Evolutionary conservation across 1,140 invertebrate species (phyloP), one percentile per base, ranked within the genome.

Genomic region (Ceratosolen fusciceps): DNA sequence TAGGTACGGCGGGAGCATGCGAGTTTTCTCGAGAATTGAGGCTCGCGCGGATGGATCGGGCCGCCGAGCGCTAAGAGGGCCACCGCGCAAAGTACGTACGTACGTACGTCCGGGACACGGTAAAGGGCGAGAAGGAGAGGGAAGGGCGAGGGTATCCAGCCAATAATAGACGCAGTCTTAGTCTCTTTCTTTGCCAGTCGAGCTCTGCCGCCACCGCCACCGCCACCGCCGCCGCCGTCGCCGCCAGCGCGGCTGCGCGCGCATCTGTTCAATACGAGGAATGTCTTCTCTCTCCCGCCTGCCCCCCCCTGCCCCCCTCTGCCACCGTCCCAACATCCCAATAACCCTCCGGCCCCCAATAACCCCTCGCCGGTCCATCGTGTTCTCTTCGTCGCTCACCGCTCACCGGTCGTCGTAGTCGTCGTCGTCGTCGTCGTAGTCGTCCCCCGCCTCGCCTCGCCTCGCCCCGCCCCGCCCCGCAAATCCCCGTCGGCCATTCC

Each of bases 241-340:
- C n/a, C n/a, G n/a, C n/a, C n/a, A n/a, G 1, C 19, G 47, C 29
- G 74, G 81, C 68, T 89, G 86, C 88, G 85, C 88, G 88, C 89
- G 89, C 89, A 90, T 76, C 88, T 86, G 89, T 86, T 90, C 89
- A 87, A 90, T 90, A 89, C 84, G 80, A 47, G 73, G 70, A 75
- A 77, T 75, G 54, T 79, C 74, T 82, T 77, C 34, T 58, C 24
- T 52, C 70, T 47, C 26, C 77, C 62, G 79, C 80, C 80, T 83
- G 79, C 80, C 80, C 83, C 75, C 76, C 71, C 19, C 34, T 49
- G 71, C 60, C 56, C 72, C 78, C 73, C 74, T 80, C 75, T 62
- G 56, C 68, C 68, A 70, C n/a, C n/a, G n/a, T n/a, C n/a, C n/a
- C n/a, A n/a, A n/a, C n/a, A n/a, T n/a, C n/a, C n/a, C n/a, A n/a